A percentile compares a stretch with the other conserved stretches of the same genome.
Evolutionary conservation across 2,113 vertebrate genomes (phyloP).

Genomic region (Chlorodrepanis virens): DNA sequence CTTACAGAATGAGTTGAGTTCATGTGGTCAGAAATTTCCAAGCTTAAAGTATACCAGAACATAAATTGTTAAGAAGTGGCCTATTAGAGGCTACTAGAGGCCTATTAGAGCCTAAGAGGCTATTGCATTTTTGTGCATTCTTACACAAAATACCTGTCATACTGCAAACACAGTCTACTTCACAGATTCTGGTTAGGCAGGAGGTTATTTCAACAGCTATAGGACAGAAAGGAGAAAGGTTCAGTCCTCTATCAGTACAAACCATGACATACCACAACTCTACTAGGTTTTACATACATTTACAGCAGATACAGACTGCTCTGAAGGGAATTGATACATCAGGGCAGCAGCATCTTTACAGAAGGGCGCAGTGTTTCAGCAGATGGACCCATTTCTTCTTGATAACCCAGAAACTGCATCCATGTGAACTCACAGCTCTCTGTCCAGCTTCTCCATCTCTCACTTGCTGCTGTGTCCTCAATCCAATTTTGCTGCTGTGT

Average conservation of each 20-base stretch:
- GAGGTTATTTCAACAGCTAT: not conserved
- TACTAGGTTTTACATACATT: not conserved
- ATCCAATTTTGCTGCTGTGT: not conserved
- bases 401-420: not conserved
- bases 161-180: not conserved
- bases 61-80: not conserved
- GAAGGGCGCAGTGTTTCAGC: not conserved
- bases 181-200: not conserved
- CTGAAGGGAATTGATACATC: rapidly evolving
- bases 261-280: not conserved
- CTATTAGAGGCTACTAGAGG: not conserved
- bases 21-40: not conserved
- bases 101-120: not conserved
- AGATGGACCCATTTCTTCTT: not conserved
- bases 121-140: not conserved
- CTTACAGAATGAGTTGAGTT: not conserved
- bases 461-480: not conserved
- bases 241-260: not conserved
- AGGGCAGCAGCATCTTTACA: not conserved
- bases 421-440: not conserved
- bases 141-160: not conserved
- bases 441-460: not conserved
- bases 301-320: not conserved
- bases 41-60: not conserved
- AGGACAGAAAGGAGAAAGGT: not conserved